Base-by-base conservation (phyloP, 1,140 invertebrate species). In the Callitettix versicolor region DNA sequence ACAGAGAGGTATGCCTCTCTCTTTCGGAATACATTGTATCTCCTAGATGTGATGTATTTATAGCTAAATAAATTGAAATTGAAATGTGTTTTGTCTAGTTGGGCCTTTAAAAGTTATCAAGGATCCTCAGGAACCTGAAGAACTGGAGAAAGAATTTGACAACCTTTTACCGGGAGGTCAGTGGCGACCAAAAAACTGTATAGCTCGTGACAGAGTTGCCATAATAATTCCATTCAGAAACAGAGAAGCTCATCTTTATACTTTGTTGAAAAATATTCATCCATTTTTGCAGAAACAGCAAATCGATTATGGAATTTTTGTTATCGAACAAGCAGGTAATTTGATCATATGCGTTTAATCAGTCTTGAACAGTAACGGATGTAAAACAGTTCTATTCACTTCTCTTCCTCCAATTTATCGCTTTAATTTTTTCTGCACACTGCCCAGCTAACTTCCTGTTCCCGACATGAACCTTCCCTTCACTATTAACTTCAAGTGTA, bases 231-330 rank as follows among this genome's bases (percentile, higher is more conserved):
- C 93, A 43, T 62, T 59, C 30, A 79, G 93, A 58, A 86, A 93
- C 69, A 76, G 94, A 46, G 77, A 81, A 57, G 79, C 83, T 59
- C 93, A 97, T 71, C 77, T 97, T 36, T 76, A 81, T 51, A 76
- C 84, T 44, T 86, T 95, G 64, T 73, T 95, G 7, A 82, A 86
- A 64, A 88, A 95, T 70, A 82, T 97, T 66, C 91, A 96, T 71
- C 90, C 91, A 20, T 85, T 96, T 61, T 74, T 97, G 24, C 84
- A 89, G 69, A 81, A 83, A 58, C 94, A 98, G 70, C 83, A 90
- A 69, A 77, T 96, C 49, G 87, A 94, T 65, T 98, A 97, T 73
- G 83, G 85, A 59, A 92, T 98, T 63, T 94, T 90, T 70, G 80
- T 97, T n/a, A 77, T 96, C n/a, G 94, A 97, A 72, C 93, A 96